Evolutionary conservation across 2,888 invertebrate species (phyloP).

Genomic region (Eupithecia inturbata): DNA sequence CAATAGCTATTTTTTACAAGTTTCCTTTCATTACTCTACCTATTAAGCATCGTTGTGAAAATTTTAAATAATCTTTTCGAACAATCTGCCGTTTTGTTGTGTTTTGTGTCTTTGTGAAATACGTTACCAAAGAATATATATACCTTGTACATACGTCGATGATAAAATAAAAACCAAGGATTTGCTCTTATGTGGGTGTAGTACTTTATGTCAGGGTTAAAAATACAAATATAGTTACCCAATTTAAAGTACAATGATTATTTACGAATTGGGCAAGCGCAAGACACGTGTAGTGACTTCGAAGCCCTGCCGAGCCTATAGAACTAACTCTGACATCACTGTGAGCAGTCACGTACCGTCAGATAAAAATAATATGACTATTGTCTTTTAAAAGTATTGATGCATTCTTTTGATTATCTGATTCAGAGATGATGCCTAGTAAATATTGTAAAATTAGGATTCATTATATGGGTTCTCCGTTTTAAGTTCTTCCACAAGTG

Average conservation of each 20-base stretch:
- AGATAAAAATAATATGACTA: constrained; percentile 18
- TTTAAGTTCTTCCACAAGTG: background rate
- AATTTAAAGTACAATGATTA: background rate
- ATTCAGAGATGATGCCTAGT: background rate
- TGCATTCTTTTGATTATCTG: constrained; percentile 10
- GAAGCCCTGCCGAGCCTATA: background rate
- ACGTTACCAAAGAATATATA: background rate
- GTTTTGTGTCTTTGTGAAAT: background rate
- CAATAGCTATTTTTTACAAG: no score
- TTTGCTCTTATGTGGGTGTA: background rate
- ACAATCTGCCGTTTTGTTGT: no score
- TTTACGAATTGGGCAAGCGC: background rate
- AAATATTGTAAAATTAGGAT: background rate
- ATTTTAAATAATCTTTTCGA: no score
- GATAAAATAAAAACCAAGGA: background rate
- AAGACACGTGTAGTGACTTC: constrained; percentile 7
- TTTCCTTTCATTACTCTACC: no score
- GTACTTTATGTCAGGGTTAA: background rate
- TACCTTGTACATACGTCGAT: background rate
- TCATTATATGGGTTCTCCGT: background rate
- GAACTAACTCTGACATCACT: constrained; percentile 17
- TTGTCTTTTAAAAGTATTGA: constrained; percentile 10
- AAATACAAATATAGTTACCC: background rate
- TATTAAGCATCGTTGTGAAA: no score
- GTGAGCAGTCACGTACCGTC: constrained; percentile 16